These are phyloP conservation scores for Osmoderma eremita DNA, from an alignment of 2,888 invertebrate species.

Conservation along the genomic window DNA sequence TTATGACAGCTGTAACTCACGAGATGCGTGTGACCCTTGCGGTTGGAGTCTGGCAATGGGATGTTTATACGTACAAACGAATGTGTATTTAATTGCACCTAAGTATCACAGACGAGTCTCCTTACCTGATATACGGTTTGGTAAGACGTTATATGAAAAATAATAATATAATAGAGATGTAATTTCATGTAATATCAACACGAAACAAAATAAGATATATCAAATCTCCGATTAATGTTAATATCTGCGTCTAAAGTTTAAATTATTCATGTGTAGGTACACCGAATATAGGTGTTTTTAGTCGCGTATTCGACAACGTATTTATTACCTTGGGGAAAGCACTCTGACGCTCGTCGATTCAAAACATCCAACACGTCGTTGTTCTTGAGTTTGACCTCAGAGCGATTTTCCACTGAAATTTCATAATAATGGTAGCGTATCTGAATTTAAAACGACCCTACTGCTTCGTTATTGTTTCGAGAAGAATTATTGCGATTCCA, in stretches of 20 bases:
- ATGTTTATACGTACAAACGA: no score
- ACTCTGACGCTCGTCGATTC: conserved; percentile 3
- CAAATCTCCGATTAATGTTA: no score
- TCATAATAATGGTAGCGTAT: conserved; percentile 22
- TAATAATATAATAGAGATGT: no score
- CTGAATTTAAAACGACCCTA: conserved; percentile 25
- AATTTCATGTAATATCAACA: no score
- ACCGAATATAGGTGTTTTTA: conserved; percentile 15
- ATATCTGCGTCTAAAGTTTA: neutral
- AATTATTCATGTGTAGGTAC: conserved; percentile 26
- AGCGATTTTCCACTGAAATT: conserved; percentile 34
- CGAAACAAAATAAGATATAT: no score
- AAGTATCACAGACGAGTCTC: no score
- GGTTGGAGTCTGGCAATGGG: no score
- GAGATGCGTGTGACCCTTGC: no score
- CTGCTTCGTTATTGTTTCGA: conserved; percentile 14
- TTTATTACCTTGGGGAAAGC: conserved; percentile 25
- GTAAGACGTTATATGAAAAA: no score
- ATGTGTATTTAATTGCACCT: no score
- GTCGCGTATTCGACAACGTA: conserved; percentile 14
- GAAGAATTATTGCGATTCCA: conserved; percentile 10
- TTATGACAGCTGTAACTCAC: no score
- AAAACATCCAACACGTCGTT: conserved; percentile 14
- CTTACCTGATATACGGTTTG: no score
- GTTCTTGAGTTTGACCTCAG: conserved; percentile 35